Conservation (phyloP, 1,140 invertebrate species). For the Chrysopa pallens region DNA sequence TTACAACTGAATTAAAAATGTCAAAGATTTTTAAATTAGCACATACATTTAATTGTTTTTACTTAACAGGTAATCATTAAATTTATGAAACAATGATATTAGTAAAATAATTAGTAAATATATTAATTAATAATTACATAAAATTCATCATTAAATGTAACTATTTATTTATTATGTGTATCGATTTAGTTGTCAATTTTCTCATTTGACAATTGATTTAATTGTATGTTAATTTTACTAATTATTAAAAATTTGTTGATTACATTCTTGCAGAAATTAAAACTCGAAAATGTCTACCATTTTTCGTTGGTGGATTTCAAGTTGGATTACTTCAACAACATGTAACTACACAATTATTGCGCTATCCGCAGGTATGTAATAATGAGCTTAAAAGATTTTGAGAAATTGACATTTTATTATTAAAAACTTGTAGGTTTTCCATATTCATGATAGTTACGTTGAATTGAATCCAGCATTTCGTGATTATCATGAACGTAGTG, state of each 20-base stretch:
- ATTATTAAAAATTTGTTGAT: too few relatives aligned
- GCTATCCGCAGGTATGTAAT: constrained; percentile 53
- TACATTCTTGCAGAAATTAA: constrained; percentile 21
- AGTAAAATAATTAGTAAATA: background rate
- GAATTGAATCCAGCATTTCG: constrained; percentile 69
- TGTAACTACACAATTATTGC: constrained; percentile 57
- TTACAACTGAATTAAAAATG: constrained; percentile 27
- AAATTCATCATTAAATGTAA: too few relatives aligned
- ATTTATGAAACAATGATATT: background rate
- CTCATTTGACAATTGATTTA: too few relatives aligned
- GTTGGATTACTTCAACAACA: constrained; percentile 71
- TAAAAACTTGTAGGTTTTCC: constrained; percentile 37
- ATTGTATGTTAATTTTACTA: too few relatives aligned
- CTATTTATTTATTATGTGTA: too few relatives aligned
- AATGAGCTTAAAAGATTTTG: background rate
- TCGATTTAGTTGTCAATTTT: too few relatives aligned
- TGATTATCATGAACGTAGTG: constrained; percentile 62
- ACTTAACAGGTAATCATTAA: constrained; percentile 48
- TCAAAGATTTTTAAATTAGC: constrained; percentile 54
- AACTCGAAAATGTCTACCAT: constrained; percentile 61
- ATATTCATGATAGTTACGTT: constrained; percentile 46
- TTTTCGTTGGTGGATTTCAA: constrained; percentile 71
- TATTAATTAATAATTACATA: too few relatives aligned
- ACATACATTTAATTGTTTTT: constrained; percentile 72
- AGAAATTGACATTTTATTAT: background rate